Evolutionary conservation across 23 tunicate species (phyloP), one percentile per base, ranked within the genome.

Genomic region (Pegea sp.): DNA sequence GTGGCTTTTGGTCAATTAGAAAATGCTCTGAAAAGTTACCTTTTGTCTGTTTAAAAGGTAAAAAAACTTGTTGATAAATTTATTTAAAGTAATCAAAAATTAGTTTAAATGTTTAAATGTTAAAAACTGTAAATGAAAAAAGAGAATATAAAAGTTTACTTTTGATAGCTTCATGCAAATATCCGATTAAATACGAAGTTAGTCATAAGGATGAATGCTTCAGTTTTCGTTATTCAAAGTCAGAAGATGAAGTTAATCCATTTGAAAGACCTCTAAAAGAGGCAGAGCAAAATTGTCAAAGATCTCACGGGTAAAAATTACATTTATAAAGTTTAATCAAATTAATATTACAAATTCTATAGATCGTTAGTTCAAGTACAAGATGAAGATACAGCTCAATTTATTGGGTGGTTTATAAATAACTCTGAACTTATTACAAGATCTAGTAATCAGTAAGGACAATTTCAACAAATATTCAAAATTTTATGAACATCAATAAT

Each of bases 301-400:
- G 28, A 65, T 26, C 74, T 19, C 22, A 26, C 29, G 93, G 93
- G 93, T 80, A 58, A 44, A n/a, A n/a, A n/a, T n/a, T n/a, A n/a
- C n/a, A n/a, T n/a, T 38, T 11, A 11, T 38, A 38, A 4, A 3
- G 3, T 21, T 46, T 21, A 2, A 46, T n/a, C n/a, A n/a, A n/a
- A n/a, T n/a, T n/a, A n/a, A n/a, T n/a, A n/a, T n/a, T n/a, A n/a
- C n/a, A 16, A 8, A 38, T 38, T 16, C 16, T 19, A 16, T 21
- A 43, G 11, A 24, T 22, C 25, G 25, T 43, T 16, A 44, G 44
- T 0, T 21, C 59, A 0, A 0, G n/a, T n/a, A n/a, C n/a, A n/a
- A n/a, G n/a, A n/a, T n/a, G n/a, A 16, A 29, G 5, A 22, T 21
- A 46, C 4, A 46, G 2, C 51, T 2, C 4, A 2, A 21, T 46